A percentile compares a stretch with the other conserved stretches of the same genome.
Conservation (phyloP, 2,888 invertebrate species). For the Drosophila picticornis region DNA sequence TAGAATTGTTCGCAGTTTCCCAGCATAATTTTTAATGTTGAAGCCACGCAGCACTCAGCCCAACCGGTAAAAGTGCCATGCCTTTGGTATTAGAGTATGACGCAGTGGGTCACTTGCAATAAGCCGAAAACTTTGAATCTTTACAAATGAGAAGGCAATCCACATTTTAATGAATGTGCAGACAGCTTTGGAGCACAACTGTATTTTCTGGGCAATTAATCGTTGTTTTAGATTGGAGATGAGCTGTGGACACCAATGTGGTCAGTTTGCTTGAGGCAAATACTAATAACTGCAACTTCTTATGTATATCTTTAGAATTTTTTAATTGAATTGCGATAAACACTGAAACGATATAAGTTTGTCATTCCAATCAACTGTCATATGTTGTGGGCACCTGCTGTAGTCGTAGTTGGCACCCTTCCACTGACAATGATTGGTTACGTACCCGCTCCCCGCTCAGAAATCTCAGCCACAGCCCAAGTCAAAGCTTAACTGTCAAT, state of each 20-base stretch:
- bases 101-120: not conserved
- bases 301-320: not conserved
- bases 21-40: not conserved
- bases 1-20: not conserved
- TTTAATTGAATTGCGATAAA: not conserved
- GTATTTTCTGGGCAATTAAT: not conserved
- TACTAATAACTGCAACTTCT: not conserved
- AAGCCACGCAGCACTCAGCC: no score
- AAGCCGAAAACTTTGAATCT: no score
- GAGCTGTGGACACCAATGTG: not conserved
- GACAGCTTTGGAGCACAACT: not conserved
- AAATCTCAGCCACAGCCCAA: not conserved
- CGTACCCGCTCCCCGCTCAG: no score
- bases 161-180: not conserved
- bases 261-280: no score
- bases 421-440: not conserved
- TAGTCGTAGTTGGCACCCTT: not conserved
- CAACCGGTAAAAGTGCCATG: no score
- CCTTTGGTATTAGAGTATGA: not conserved
- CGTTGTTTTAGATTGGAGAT: not conserved
- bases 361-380: not conserved
- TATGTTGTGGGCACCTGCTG: not conserved
- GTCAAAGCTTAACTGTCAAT: constrained; percentile 64
- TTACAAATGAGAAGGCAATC: not conserved
- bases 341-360: not conserved